Conservation (phyloP, 2,888 invertebrate species). For the Dynastes tityus region DNA sequence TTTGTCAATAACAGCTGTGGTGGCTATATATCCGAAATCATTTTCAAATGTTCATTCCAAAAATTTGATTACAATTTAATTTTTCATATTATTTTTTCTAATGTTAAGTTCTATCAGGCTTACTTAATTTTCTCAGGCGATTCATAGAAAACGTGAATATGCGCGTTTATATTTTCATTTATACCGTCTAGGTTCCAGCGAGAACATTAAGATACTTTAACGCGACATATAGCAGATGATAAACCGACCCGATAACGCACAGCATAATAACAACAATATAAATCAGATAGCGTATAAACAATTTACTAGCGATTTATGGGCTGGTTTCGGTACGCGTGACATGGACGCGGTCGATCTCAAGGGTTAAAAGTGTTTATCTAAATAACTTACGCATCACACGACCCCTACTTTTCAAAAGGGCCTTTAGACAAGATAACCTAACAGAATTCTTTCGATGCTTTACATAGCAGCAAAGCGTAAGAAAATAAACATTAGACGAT, state of each 20-base stretch:
- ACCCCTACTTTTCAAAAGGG: constrained; percentile 18
- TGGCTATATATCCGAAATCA: too few species aligned
- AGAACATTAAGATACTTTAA: constrained; percentile 40
- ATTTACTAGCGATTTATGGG: constrained; percentile 38
- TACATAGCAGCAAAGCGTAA: constrained; percentile 6
- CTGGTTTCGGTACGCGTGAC: constrained; percentile 28
- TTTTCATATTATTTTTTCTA: too few species aligned
- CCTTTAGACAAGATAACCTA: constrained; percentile 26
- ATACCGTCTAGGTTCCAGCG: constrained; percentile 24
- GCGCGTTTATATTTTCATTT: constrained; percentile 19
- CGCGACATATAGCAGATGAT: constrained; percentile 30
- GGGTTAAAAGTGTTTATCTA: constrained; percentile 42
- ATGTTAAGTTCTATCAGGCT: too few species aligned
- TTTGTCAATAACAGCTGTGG: too few species aligned
- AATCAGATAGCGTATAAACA: constrained; percentile 41
- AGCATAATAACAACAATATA: constrained; percentile 44
- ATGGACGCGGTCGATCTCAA: constrained; percentile 25
- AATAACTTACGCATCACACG: constrained; percentile 26
- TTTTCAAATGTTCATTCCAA: too few species aligned
- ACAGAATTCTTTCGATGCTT: constrained; percentile 3
- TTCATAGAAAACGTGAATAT: not conserved
- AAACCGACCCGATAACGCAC: constrained; percentile 28
- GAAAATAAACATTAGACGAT: constrained; percentile 17
- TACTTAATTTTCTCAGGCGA: too few species aligned
- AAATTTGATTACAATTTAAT: too few species aligned